Conservation (phyloP, 1,140 invertebrate genomes). For the Ceratosolen solmsi region DNA sequence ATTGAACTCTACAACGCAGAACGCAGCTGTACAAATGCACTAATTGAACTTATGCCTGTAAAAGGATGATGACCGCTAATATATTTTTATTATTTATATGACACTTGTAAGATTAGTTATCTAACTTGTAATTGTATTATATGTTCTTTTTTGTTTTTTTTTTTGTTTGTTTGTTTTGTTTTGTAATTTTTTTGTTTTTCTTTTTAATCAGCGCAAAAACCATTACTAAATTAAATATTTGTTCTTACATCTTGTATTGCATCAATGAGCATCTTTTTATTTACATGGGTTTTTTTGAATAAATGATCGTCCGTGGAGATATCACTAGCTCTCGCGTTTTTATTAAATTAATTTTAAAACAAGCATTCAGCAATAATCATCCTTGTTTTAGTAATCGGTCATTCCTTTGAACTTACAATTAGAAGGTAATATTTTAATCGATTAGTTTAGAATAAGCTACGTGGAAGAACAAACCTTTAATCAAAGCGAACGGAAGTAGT, state of each 20-base stretch:
- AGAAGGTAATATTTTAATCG: conserved; percentile 53
- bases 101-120: background rate
- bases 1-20: conserved; percentile 2
- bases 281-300: too few species aligned
- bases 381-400: background rate
- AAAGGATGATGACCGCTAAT: background rate
- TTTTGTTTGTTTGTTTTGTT: too few species aligned
- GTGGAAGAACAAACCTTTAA: conserved; percentile 69
- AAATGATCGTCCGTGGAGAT: too few species aligned
- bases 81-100: background rate
- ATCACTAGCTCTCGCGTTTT: too few species aligned
- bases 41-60: background rate
- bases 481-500: conserved; percentile 61
- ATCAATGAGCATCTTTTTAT: too few species aligned
- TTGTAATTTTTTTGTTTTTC: too few species aligned
- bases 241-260: too few species aligned
- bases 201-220: too few species aligned
- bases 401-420: conserved; percentile 15
- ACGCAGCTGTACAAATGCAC: background rate
- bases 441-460: conserved; percentile 68
- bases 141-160: too few species aligned
- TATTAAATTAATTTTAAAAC: background rate
- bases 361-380: conserved; percentile 20
- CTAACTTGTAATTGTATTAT: too few species aligned
- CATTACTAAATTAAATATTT: too few species aligned